Evolutionary conservation across 2,113 vertebrate species (phyloP).

Genomic region (Opisthocomus hoazin): DNA sequence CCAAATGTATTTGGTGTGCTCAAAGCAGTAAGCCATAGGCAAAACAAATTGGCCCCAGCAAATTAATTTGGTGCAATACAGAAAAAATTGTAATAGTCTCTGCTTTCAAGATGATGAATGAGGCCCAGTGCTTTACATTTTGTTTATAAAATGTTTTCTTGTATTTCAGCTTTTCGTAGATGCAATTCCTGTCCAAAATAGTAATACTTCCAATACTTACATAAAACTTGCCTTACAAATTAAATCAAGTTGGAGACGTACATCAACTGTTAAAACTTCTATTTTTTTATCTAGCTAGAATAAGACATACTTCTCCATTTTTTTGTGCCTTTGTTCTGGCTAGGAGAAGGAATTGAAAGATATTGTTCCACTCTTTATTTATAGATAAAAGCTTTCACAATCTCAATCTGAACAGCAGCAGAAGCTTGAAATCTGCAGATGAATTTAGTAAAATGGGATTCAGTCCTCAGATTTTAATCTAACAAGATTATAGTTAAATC

Average conservation of each 20-base stretch:
- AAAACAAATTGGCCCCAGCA: background rate
- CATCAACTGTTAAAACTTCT: background rate
- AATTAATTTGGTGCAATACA: background rate
- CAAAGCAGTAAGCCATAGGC: background rate
- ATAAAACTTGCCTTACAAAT: background rate
- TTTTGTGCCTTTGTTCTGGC: background rate
- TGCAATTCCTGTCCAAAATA: background rate
- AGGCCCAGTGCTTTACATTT: background rate
- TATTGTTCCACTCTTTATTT: conserved; percentile 8
- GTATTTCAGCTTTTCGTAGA: background rate
- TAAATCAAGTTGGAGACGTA: background rate
- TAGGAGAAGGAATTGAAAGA: conserved; percentile 46
- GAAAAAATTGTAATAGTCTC: background rate
- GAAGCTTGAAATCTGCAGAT: background rate
- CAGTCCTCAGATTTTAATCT: background rate
- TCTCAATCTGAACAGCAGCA: background rate
- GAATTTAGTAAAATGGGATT: background rate
- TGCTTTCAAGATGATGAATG: background rate
- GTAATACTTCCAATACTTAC: background rate
- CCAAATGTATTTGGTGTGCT: background rate
- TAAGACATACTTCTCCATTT: conserved; percentile 9
- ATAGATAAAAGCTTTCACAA: background rate
- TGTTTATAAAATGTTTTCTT: background rate
- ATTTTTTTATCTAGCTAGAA: background rate
- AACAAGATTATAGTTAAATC: background rate